These are phyloP conservation scores for Ceratotherium simum DNA, from an alignment of 2,113 vertebrate genomes.

Conservation along the genomic window DNA sequence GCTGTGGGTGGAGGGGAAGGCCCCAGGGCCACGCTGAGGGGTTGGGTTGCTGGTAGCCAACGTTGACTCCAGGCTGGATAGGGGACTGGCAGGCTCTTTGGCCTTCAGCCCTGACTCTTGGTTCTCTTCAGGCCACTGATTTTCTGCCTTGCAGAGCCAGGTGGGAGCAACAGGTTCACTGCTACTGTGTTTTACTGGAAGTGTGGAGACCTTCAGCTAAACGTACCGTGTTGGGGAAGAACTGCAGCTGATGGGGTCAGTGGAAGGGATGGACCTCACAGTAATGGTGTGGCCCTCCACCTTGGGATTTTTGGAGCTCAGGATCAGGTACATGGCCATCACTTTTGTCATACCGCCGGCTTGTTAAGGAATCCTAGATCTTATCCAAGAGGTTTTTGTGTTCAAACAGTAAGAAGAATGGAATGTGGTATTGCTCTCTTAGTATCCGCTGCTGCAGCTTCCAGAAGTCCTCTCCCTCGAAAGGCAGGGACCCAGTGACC, in stretches of 20 bases:
- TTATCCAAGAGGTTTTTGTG: constrained; percentile 42
- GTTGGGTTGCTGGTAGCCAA: too few relatives aligned
- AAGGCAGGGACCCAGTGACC: too few relatives aligned
- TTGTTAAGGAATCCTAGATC: constrained; percentile 90
- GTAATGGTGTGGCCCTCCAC: constrained; percentile 85
- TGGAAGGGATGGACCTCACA: constrained; percentile 81
- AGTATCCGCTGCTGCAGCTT: too few relatives aligned
- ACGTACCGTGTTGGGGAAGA: constrained; percentile 91
- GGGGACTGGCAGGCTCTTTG: too few relatives aligned
- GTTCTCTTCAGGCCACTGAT: too few relatives aligned
- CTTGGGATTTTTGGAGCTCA: background rate
- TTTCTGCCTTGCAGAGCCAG: constrained; percentile 76
- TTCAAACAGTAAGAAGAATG: too few relatives aligned
- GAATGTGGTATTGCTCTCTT: too few relatives aligned
- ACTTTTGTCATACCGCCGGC: constrained; percentile 91
- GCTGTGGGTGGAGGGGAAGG: too few relatives aligned
- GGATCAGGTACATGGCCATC: constrained; percentile 83
- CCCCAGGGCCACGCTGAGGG: too few relatives aligned
- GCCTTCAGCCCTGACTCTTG: too few relatives aligned
- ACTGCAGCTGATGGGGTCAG: constrained; percentile 89
- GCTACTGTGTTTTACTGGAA: background rate
- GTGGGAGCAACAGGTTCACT: constrained; percentile 72
- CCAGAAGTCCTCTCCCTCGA: too few relatives aligned
- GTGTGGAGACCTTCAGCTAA: constrained; percentile 90
- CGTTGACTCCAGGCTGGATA: too few relatives aligned